A percentile compares a stretch with the other conserved stretches of the same genome.
phyloP scores from a whole-genome alignment of 2,797 vertebrate genomes.

The Nannoperca australis region DNA sequence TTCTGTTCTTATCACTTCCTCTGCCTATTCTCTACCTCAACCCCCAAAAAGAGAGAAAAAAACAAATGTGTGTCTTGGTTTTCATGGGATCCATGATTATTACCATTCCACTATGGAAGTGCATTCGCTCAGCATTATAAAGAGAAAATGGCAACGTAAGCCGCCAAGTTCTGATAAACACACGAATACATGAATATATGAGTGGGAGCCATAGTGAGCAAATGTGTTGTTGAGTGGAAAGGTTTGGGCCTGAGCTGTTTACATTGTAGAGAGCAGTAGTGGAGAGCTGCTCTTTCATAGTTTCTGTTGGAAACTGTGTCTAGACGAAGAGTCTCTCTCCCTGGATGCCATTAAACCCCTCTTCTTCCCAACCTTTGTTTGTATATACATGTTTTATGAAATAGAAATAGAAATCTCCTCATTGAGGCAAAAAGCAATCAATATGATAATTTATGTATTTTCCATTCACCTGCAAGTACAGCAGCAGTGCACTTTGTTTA shows the following conservation, averaged over 20 bases:
- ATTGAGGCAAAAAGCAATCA: constrained; percentile 80
- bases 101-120: constrained; percentile 69
- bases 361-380: constrained; percentile 63
- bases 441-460: constrained; percentile 84
- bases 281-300: constrained; percentile 63
- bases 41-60: constrained; percentile 21
- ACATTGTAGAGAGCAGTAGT: constrained; percentile 63
- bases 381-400: constrained; percentile 67
- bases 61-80: constrained; percentile 57
- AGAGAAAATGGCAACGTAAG: constrained; percentile 75
- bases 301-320: constrained; percentile 62
- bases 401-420: constrained; percentile 73
- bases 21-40: constrained; percentile 16
- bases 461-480: constrained; percentile 72
- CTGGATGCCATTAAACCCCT: constrained; percentile 65
- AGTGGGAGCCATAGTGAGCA: constrained; percentile 60
- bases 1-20: constrained; percentile 41
- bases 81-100: constrained; percentile 72
- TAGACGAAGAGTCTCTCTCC: constrained; percentile 58
- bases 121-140: constrained; percentile 76
- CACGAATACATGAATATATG: constrained; percentile 85
- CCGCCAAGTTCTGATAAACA: constrained; percentile 79
- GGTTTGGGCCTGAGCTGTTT: constrained; percentile 75
- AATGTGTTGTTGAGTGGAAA: constrained; percentile 78
- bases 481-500: constrained; percentile 65